phyloP scores from a whole-genome alignment of 2,797 vertebrate species.

The Rhinella marina region DNA sequence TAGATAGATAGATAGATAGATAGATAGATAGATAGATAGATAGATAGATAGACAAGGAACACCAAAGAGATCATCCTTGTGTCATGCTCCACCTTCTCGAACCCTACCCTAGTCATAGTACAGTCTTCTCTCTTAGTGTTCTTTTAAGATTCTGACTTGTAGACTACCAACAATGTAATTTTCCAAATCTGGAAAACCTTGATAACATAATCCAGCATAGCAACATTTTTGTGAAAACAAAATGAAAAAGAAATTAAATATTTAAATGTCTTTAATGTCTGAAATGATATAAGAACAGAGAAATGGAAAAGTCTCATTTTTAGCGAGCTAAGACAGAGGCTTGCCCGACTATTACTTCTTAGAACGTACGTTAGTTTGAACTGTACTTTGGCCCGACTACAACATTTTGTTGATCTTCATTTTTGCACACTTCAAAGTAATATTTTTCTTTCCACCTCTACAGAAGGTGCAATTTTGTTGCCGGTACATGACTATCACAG shows the following conservation, averaged over 20 bases:
- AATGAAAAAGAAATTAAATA: neutral
- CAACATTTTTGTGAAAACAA: neutral
- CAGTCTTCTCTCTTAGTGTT: neutral
- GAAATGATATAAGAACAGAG: neutral
- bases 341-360: neutral
- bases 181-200: neutral
- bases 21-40: no score
- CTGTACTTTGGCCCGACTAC: conserved; percentile 24
- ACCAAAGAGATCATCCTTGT: no score
- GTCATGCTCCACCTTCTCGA: neutral
- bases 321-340: neutral
- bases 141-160: neutral
- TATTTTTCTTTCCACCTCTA: conserved; percentile 46
- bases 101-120: neutral
- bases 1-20: no score
- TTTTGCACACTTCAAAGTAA: conserved; percentile 38
- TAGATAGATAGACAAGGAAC: neutral
- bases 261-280: neutral
- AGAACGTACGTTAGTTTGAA: neutral
- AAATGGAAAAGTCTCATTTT: neutral
- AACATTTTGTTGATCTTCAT: conserved; percentile 32
- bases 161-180: neutral
- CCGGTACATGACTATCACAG: conserved; percentile 32
- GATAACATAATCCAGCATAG: neutral
- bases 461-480: conserved; percentile 40